These are phyloP conservation scores for Apostichopus californicus DNA, from an alignment of 35 echinoderm and acorn worm genomes.

Conservation along the genomic window DNA sequence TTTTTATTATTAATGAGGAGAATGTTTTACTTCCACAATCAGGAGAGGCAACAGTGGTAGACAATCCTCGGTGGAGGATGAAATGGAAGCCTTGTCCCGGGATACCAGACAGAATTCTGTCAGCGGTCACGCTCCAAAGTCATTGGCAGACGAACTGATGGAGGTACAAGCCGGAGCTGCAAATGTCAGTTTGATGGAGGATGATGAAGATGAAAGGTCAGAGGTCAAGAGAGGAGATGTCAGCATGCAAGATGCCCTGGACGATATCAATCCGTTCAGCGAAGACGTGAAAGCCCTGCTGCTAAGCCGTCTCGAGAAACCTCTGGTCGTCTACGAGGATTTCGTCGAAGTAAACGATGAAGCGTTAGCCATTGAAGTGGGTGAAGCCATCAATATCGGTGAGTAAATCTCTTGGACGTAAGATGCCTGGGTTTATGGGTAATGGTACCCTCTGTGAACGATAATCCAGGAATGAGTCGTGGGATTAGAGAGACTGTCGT, in stretches of 20 bases:
- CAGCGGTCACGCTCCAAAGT: not conserved
- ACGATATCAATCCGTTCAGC: constrained; percentile 55
- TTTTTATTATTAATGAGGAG: too few relatives aligned
- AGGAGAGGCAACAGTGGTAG: constrained; percentile 6
- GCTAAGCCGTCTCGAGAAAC: constrained; percentile 26
- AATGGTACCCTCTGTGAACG: too few relatives aligned
- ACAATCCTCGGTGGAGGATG: constrained; percentile 1
- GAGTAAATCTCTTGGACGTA: not conserved
- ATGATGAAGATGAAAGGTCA: not conserved
- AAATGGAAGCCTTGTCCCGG: not conserved
- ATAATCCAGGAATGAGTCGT: too few relatives aligned
- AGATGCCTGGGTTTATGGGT: too few relatives aligned
- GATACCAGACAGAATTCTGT: not conserved
- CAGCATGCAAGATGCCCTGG: not conserved
- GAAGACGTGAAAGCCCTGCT: constrained; percentile 48
- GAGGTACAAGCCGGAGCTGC: not conserved
- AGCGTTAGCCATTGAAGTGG: constrained; percentile 56
- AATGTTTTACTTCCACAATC: not conserved
- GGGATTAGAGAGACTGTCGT: too few relatives aligned
- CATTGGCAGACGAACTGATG: constrained; percentile 12
- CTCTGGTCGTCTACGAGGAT: constrained; percentile 67
- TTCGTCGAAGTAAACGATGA: constrained; percentile 27
- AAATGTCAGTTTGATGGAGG: constrained; percentile 19
- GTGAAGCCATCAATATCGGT: constrained; percentile 66
- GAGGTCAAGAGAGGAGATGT: not conserved